phyloP scores from a whole-genome alignment of 2,888 invertebrate species.

The Rotaria socialis region DNA sequence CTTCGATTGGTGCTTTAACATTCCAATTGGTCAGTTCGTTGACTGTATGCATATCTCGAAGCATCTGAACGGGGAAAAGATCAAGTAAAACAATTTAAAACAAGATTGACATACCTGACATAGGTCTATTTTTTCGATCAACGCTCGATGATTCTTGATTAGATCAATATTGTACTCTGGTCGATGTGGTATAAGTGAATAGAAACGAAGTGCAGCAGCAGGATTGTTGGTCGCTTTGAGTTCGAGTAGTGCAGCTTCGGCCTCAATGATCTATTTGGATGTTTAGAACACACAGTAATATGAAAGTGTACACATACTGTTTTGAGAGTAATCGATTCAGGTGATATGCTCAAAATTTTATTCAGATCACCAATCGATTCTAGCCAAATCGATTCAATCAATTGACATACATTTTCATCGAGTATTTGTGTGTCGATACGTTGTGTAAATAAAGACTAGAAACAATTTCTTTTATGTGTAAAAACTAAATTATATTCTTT shows the following conservation, averaged over 20 bases:
- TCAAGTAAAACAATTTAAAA: background rate
- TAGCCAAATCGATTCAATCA: constrained; percentile 54
- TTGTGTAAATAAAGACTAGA: constrained; percentile 9
- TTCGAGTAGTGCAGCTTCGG: background rate
- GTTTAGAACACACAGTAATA: background rate
- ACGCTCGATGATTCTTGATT: background rate
- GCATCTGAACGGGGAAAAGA: constrained; percentile 49
- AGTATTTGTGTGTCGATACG: constrained; percentile 6
- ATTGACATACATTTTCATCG: constrained; percentile 48
- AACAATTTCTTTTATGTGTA: background rate
- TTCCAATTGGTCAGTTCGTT: constrained; percentile 56
- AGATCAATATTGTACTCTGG: background rate
- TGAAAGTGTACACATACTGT: background rate
- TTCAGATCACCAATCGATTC: constrained; percentile 54
- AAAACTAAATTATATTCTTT: background rate
- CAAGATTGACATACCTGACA: background rate
- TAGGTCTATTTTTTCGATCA: background rate
- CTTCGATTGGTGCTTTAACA: constrained; percentile 49
- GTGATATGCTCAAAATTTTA: constrained; percentile 46
- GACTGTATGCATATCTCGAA: constrained; percentile 55
- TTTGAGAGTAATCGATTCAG: background rate
- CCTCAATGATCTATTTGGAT: background rate
- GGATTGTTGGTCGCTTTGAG: background rate
- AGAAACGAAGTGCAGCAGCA: constrained; percentile 49
- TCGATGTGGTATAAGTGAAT: constrained; percentile 9